phyloP scores from a whole-genome alignment of 2,888 invertebrate genomes.

The Ichneumoninae sp. region DNA sequence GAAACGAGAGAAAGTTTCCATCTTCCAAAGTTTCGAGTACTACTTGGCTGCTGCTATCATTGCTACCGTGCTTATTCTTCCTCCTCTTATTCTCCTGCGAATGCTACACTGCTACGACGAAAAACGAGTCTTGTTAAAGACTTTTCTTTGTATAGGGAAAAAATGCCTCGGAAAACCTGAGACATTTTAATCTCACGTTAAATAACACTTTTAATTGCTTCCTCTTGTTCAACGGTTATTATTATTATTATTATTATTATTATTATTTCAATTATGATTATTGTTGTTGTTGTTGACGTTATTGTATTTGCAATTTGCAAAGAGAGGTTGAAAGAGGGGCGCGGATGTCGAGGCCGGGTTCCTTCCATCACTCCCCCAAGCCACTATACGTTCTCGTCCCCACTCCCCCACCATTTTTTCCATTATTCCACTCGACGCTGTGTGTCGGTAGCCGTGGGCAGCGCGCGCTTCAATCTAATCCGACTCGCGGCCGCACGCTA shows the following conservation, averaged over 20 bases:
- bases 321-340: conserved; percentile 4
- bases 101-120: not conserved
- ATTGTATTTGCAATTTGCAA: conserved; percentile 18
- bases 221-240: not conserved
- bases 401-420: conserved; percentile 53
- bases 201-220: conserved; percentile 17
- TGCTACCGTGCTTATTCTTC: not conserved
- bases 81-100: not conserved
- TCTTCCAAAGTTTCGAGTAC: conserved; percentile 23
- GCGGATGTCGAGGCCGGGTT: conserved; percentile 17
- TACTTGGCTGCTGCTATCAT: conserved; percentile 14
- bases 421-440: conserved; percentile 63
- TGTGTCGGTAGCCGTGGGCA: conserved; percentile 47
- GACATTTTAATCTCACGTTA: conserved; percentile 25
- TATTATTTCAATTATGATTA: not conserved
- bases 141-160: not conserved
- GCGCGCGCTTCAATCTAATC: conserved; percentile 70
- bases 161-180: conserved; percentile 1
- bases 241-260: not conserved
- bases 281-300: conserved; percentile 19
- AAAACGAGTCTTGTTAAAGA: conserved; percentile 17
- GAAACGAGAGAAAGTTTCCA: conserved; percentile 43
- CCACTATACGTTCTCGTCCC: not conserved
- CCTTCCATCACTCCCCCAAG: conserved; percentile 50
- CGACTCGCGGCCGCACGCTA: conserved; percentile 51